Evolutionary conservation across 64 coral and sea anemone species (phyloP).

Genomic region (Montipora sp.): DNA sequence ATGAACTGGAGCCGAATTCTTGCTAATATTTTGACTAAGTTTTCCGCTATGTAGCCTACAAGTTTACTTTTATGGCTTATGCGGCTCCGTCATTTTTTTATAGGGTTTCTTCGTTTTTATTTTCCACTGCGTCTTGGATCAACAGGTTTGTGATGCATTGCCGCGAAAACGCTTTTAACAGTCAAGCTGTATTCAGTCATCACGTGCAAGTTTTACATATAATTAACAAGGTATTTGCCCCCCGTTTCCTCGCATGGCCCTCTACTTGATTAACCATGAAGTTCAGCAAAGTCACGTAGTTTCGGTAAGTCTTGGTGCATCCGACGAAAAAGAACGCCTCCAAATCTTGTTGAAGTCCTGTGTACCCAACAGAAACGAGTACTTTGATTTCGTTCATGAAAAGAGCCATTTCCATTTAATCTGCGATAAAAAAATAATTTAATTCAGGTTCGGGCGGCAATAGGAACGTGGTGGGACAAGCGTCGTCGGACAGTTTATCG

Average conservation of each 20-base stretch:
- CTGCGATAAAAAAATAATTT: not conserved
- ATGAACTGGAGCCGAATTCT: no score
- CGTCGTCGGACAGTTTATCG: not conserved
- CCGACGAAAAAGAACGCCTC: no score
- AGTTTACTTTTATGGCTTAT: no score
- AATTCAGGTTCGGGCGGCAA: not conserved
- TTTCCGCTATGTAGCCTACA: no score
- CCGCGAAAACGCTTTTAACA: no score
- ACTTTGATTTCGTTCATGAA: no score
- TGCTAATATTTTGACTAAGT: no score
- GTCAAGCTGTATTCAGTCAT: not conserved
- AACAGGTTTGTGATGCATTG: constrained; percentile 43
- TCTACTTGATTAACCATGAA: not conserved
- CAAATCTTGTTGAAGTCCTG: no score
- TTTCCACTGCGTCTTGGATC: constrained; percentile 69
- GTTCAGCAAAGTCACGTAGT: not conserved
- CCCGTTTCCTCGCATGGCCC: not conserved
- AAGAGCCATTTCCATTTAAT: not conserved
- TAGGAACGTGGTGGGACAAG: not conserved
- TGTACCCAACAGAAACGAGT: no score
- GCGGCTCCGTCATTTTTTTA: not conserved
- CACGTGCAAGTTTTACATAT: not conserved
- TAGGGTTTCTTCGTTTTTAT: constrained; percentile 76
- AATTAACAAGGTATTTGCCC: not conserved
- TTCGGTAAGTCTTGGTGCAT: no score